Conservation (phyloP, 1,140 invertebrate genomes). For the Steinernema feltiae region DNA sequence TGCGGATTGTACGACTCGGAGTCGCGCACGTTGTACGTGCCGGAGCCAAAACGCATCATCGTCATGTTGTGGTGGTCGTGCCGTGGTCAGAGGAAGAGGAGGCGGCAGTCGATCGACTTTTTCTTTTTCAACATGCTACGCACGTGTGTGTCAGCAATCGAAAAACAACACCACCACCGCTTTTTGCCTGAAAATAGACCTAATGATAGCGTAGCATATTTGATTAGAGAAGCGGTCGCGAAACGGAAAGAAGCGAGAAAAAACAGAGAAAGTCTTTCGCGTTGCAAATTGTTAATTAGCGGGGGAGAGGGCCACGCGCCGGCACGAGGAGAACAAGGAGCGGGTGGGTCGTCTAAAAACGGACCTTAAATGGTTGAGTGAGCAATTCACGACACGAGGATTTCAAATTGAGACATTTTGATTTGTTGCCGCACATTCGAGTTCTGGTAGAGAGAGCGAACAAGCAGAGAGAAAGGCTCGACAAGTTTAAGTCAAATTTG, state of each 20-base stretch:
- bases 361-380: not conserved
- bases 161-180: not conserved
- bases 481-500: no score
- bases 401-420: not conserved
- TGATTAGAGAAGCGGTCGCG: not conserved
- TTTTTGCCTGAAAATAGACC: not conserved
- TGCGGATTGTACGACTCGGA: conserved; percentile 39
- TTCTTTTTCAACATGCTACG: not conserved
- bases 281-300: conserved; percentile 2
- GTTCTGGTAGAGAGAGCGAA: not conserved
- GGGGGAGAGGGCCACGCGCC: not conserved
- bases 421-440: not conserved
- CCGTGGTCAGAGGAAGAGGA: not conserved
- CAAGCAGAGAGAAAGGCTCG: not conserved
- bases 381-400: not conserved
- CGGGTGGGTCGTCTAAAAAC: not conserved
- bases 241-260: not conserved
- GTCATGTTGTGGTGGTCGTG: not conserved
- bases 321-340: not conserved
- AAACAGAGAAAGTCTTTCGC: not conserved
- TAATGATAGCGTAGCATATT: not conserved
- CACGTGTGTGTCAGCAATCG: not conserved
- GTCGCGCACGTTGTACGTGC: conserved; percentile 47
- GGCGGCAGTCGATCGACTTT: no score
- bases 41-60: conserved; percentile 45